Evolutionary conservation across 2,888 invertebrate genomes (phyloP).

Genomic region (Nomada goodeniana): DNA sequence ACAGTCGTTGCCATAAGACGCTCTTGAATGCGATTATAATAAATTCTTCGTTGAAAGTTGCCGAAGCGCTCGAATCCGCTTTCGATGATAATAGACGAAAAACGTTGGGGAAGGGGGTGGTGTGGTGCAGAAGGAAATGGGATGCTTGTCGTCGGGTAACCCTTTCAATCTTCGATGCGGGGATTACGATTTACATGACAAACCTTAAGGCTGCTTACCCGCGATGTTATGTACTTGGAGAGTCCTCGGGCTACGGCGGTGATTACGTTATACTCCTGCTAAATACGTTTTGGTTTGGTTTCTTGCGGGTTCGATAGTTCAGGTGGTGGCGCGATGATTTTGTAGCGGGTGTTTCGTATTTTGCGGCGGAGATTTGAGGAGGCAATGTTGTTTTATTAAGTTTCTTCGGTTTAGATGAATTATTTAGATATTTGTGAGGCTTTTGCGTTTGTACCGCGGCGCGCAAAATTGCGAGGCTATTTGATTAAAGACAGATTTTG

Average conservation of each 20-base stretch:
- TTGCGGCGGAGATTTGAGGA: background rate
- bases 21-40: constrained; percentile 72
- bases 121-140: background rate
- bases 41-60: constrained; percentile 74
- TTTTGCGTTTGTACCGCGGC: too few relatives aligned
- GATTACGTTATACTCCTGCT: constrained; percentile 4
- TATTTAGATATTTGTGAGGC: too few relatives aligned
- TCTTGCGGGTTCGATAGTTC: background rate
- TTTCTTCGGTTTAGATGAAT: too few relatives aligned
- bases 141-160: background rate
- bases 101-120: background rate
- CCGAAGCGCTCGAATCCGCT: constrained; percentile 67
- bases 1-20: constrained; percentile 67
- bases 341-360: background rate
- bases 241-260: background rate
- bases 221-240: constrained; percentile 8
- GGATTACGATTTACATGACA: constrained; percentile 56
- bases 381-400: too few relatives aligned
- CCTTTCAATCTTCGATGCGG: constrained; percentile 16
- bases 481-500: too few relatives aligned
- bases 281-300: background rate
- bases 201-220: constrained; percentile 26
- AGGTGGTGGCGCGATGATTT: background rate
- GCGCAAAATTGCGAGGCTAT: too few relatives aligned
- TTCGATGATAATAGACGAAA: constrained; percentile 68